Percentiles rank a stretch among this genome's conserved stretches.
phyloP scores from a whole-genome alignment of 1,140 invertebrate genomes.

The Solenopsis fugax region DNA sequence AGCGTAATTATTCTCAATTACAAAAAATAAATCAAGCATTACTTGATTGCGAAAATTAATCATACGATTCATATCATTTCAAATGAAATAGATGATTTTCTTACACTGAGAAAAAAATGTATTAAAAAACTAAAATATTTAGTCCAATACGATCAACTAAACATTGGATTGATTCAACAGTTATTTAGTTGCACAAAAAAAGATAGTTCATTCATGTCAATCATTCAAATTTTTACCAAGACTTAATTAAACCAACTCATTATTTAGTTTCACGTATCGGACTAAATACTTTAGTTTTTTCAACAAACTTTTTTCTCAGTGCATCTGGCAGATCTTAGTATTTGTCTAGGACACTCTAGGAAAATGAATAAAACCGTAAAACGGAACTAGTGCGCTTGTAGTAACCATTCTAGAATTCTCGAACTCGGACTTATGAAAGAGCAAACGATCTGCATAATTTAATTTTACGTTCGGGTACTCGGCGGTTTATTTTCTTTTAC shows the following conservation, averaged over 20 bases:
- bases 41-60: background rate
- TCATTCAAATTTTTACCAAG: too few relatives aligned
- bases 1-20: too few relatives aligned
- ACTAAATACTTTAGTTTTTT: too few relatives aligned
- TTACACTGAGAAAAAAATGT: background rate
- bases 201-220: too few relatives aligned
- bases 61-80: background rate
- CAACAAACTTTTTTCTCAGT: too few relatives aligned
- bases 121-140: too few relatives aligned
- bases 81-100: background rate
- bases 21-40: background rate
- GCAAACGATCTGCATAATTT: background rate
- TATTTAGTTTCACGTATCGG: too few relatives aligned
- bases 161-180: too few relatives aligned
- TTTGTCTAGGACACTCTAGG: background rate
- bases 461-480: background rate
- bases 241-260: too few relatives aligned
- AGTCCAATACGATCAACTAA: too few relatives aligned
- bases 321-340: background rate
- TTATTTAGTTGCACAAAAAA: too few relatives aligned
- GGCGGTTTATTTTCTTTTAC: background rate
- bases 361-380: background rate
- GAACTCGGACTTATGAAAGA: background rate
- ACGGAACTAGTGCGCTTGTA: background rate
- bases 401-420: background rate